Evolutionary conservation across 2,888 invertebrate genomes (phyloP).

Genomic region (Colostygia pectinataria): DNA sequence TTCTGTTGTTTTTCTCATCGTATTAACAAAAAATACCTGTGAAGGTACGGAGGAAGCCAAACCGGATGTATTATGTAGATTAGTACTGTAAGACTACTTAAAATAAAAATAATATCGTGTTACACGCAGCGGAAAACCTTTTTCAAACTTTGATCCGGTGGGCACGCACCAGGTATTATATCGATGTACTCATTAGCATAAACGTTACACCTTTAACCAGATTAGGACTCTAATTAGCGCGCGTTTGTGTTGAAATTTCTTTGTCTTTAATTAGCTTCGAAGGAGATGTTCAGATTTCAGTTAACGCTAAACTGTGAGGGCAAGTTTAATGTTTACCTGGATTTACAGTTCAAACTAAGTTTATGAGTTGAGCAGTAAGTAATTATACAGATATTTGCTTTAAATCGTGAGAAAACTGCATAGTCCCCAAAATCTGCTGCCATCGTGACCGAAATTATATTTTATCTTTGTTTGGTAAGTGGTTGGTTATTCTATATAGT

Average conservation of each 20-base stretch:
- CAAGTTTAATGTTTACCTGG: no score
- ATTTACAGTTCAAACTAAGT: no score
- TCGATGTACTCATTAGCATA: conserved; percentile 21
- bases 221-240: conserved; percentile 12
- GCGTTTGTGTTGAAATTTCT: conserved; percentile 1
- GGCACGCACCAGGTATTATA: conserved; percentile 19
- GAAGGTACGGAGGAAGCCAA: background rate
- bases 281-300: background rate
- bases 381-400: no score
- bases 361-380: no score
- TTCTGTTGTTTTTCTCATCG: background rate
- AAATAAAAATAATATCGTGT: conserved; percentile 24
- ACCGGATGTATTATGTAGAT: conserved; percentile 28
- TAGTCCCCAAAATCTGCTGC: no score
- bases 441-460: no score
- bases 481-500: no score
- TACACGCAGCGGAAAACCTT: conserved; percentile 27
- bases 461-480: no score
- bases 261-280: background rate
- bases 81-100: conserved; percentile 23
- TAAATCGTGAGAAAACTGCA: no score
- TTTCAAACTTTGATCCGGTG: conserved; percentile 28
- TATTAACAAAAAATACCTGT: background rate
- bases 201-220: conserved; percentile 9
- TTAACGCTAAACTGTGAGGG: no score